Evolutionary conservation across 2,797 vertebrate genomes (phyloP).

Genomic region (Orientallactaga sibirica): DNA sequence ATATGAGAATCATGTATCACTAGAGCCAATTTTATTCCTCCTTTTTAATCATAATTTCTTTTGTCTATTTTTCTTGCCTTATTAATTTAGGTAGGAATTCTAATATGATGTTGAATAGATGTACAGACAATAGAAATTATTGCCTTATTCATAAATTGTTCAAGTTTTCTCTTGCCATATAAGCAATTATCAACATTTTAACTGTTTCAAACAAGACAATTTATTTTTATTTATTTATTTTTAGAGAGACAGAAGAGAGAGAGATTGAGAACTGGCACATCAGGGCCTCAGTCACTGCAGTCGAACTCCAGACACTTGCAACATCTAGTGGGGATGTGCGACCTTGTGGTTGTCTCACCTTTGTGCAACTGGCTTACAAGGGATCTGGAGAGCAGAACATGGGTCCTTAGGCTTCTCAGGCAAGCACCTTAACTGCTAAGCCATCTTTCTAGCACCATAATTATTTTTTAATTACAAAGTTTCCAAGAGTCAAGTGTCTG

Average conservation of each 20-base stretch:
- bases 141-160: not conserved
- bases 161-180: not conserved
- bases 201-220: not conserved
- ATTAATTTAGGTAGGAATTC: not conserved
- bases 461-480: not conserved
- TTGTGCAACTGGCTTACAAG: too few species aligned
- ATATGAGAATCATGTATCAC: not conserved
- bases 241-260: not conserved
- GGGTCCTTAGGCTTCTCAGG: too few species aligned
- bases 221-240: not conserved
- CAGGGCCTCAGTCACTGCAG: too few species aligned
- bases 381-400: too few species aligned
- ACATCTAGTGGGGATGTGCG: too few species aligned
- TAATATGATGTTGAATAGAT: not conserved
- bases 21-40: not conserved
- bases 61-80: not conserved
- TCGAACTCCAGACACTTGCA: too few species aligned
- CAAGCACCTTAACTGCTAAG: too few species aligned
- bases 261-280: too few species aligned
- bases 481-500: not conserved
- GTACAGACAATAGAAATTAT: not conserved
- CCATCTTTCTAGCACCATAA: too few species aligned
- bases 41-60: not conserved
- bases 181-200: not conserved
- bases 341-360: too few species aligned